Evolutionary conservation across 1,140 invertebrate genomes (phyloP), one percentile per base, ranked within the genome.

Genomic region (Camponotus pennsylvanicus): DNA sequence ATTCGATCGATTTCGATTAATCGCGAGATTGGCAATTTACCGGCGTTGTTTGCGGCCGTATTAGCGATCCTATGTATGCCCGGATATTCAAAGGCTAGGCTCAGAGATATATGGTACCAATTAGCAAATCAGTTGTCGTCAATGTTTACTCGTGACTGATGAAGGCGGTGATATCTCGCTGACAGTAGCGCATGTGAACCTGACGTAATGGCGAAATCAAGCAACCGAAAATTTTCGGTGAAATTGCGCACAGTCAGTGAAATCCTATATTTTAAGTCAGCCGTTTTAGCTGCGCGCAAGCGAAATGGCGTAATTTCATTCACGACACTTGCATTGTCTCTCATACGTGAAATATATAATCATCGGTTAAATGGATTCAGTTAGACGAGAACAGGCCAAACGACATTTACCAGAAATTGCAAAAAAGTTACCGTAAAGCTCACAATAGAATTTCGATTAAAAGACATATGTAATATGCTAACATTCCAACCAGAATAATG

Each of bases 111-210:
- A 87, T 71, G 89, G 77, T 63, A 87, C 63, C 90, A 90, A 91
- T 91, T 91, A 91, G 87, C 87, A 90, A 90, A 91, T 91, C 90
- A 90, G 87, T 84, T 90, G 86, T 88, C 84, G 63, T 57, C 79
- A 67, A 84, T 90, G 84, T 90, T 88, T 90, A 86, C 83, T 66
- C 85, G 69, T 90, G 90, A 89, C 87, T 91, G 89, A 91, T 91
- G 90, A 91, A 91, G 90, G 82, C 61, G 57, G 27, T 52, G 52
- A 84, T 82, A 71, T 90, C 90, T 89, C 77, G 64, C 21, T 9
- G 73, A 66, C 37, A 61, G 55, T 86, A 52, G 52, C 42, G 21
- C 37, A 52, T 18, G 42, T n/a, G 66, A 66, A 87, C 73, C 71
- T 49, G 59, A 66, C 40, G 37, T n/a, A 89, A 86, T 82, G 57